phyloP scores from a whole-genome alignment of 2,888 invertebrate species.

The Diarsia brunnea region DNA sequence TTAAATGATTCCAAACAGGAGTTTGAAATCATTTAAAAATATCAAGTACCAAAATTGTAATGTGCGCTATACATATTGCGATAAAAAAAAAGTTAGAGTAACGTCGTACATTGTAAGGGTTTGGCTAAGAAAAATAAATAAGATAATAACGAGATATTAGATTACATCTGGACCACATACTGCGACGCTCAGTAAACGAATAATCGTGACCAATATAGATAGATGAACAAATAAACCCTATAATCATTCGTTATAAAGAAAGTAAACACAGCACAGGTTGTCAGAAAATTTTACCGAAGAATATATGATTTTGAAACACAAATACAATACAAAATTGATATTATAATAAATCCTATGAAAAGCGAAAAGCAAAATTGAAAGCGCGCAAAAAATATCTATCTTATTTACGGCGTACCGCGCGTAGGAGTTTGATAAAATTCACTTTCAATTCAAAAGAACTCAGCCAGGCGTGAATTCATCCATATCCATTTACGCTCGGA shows the following conservation, averaged over 20 bases:
- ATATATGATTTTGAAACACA: conserved; percentile 22
- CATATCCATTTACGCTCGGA: conserved; percentile 78
- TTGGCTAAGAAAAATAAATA: conserved; percentile 57
- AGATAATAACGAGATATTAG: conserved; percentile 63
- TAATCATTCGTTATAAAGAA: conserved; percentile 44
- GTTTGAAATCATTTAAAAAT: not conserved
- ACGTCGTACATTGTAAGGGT: conserved; percentile 46
- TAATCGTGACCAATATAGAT: conserved; percentile 62
- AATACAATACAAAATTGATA: conserved; percentile 33
- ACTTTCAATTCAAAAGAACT: conserved; percentile 77
- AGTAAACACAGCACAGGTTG: conserved; percentile 34
- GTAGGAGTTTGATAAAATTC: conserved; percentile 74
- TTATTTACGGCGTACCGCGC: conserved; percentile 70
- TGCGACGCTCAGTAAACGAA: conserved; percentile 57
- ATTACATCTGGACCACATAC: conserved; percentile 68
- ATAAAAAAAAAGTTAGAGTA: conserved; percentile 51
- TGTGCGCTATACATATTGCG: conserved; percentile 37
- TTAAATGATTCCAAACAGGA: not conserved
- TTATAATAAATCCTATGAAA: conserved; percentile 54
- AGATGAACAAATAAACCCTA: conserved; percentile 54
- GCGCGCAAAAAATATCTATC: conserved; percentile 68
- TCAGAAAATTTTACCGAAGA: conserved; percentile 17
- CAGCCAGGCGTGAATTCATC: conserved; percentile 76
- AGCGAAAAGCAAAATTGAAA: conserved; percentile 50
- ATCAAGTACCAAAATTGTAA: conserved; percentile 30